These are phyloP conservation scores for Petrolisthes cinctipes DNA, from an alignment of 2,888 invertebrate genomes.

Conservation along the genomic window DNA sequence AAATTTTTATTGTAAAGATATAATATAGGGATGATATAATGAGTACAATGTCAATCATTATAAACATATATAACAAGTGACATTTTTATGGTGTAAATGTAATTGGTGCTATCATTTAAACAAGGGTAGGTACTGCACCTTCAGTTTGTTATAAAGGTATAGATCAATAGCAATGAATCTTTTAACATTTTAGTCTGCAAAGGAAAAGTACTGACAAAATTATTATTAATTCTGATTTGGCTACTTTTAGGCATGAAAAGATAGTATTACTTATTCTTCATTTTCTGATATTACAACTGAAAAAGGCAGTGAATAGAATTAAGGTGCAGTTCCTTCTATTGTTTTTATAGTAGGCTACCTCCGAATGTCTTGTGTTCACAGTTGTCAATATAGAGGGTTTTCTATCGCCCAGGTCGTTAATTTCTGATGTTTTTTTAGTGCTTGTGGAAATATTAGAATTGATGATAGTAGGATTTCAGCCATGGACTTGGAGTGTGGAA, in stretches of 20 bases:
- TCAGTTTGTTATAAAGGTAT: too few relatives aligned
- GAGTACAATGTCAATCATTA: background rate
- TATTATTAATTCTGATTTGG: background rate
- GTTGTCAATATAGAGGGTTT: background rate
- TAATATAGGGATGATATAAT: background rate
- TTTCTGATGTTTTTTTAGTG: too few relatives aligned
- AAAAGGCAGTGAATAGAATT: background rate
- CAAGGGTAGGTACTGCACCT: too few relatives aligned
- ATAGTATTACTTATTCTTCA: too few relatives aligned
- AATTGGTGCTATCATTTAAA: too few relatives aligned
- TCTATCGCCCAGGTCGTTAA: too few relatives aligned
- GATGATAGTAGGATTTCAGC: too few relatives aligned
- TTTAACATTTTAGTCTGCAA: background rate
- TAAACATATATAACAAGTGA: background rate
- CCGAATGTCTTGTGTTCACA: background rate
- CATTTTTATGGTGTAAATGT: background rate
- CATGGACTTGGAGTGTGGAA: too few relatives aligned
- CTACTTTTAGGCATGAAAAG: background rate
- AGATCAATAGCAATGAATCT: background rate
- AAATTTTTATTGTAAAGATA: background rate
- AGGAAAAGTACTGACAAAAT: background rate
- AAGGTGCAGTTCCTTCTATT: background rate
- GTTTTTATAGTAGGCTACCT: background rate
- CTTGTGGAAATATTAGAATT: too few relatives aligned
- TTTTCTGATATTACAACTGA: too few relatives aligned